Base-by-base conservation (phyloP, 2,888 invertebrate species). In the Caenorhabditis drosophilae region DNA sequence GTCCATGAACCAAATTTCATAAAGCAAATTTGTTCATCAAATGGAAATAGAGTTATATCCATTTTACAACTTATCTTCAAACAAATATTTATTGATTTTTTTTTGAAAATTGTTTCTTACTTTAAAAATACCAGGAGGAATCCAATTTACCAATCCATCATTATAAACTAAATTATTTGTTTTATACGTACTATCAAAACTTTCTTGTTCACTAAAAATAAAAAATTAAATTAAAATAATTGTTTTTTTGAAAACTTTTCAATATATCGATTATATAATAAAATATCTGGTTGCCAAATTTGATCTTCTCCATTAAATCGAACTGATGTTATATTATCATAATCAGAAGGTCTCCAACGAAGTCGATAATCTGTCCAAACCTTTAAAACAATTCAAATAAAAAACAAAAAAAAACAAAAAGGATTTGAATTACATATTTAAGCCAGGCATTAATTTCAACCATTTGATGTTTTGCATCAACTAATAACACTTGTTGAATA, bases 1-100 rank as follows among this genome's bases (percentile, higher is more conserved):
- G 96, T 95, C 97, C 97, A 97, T 85, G 95, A 95, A 84, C 97
- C 97, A 85, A 97, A 97, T 88, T 80, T 70, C 61, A 79, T 55
- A 35, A 62, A 71, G 25, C 73, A 73, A n/a, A 67, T 67, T 47
- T 76, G 76, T 41, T 75, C 73, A 41, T 77, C 76, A 44, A 77
- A 77, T 0, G 76, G 76, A 51, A 77, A 77, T 52, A 71, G 52
- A 1, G 70, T 74, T 25, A 76, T 73, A 45, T 76, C 76, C 72
- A 76, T 76, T 58, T 76, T 73, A 50, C 73, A 74, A 9, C 71
- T 69, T 11, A 67, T 54, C 55, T 64, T 36, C 40, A 27, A 20
- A 11, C 3, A 16, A 9, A 46, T 18, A 27, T n/a, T n/a, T n/a
- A 31, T 36, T 11, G 31, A 46, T 46, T 31, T 16, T 9, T 9